A percentile compares a stretch with the other conserved stretches of the same genome.
Conservation (phyloP, 1,140 invertebrate genomes). For the Stegodyphus mimosarum region DNA sequence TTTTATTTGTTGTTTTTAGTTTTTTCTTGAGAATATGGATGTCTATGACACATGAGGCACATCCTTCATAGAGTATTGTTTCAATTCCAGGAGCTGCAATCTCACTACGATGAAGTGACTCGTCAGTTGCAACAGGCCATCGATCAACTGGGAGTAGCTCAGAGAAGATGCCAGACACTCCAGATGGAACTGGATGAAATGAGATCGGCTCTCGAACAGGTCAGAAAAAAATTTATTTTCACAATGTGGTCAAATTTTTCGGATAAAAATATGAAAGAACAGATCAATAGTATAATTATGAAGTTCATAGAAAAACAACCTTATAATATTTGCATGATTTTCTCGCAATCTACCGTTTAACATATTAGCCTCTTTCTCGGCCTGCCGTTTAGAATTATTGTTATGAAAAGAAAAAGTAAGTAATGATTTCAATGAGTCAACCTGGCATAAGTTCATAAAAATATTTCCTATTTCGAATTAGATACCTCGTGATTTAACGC, state of each 20-base stretch:
- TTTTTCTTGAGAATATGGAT: too few species aligned
- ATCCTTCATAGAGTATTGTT: not conserved
- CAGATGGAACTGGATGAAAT: conserved; percentile 94
- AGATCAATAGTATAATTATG: not conserved
- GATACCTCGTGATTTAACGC: too few species aligned
- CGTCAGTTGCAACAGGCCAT: conserved; percentile 93
- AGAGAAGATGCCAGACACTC: conserved; percentile 88
- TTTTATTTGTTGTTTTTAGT: too few species aligned
- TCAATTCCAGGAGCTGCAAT: conserved; percentile 81
- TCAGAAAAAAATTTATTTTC: not conserved
- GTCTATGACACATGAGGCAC: too few species aligned
- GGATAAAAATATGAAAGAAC: not conserved
- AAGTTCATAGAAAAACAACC: not conserved
- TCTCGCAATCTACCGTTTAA: not conserved
- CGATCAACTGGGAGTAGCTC: conserved; percentile 90
- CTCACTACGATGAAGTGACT: conserved; percentile 94
- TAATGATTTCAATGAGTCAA: too few species aligned
- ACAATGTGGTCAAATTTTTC: not conserved
- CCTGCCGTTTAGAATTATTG: too few species aligned
- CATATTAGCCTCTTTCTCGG: too few species aligned
- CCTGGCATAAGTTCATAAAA: too few species aligned
- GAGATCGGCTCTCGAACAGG: conserved; percentile 87
- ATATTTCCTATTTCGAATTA: too few species aligned
- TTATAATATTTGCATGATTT: not conserved
- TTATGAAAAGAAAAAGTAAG: too few species aligned